Base-by-base conservation (phyloP, 2,888 invertebrate species). In the Spialia ferax region DNA sequence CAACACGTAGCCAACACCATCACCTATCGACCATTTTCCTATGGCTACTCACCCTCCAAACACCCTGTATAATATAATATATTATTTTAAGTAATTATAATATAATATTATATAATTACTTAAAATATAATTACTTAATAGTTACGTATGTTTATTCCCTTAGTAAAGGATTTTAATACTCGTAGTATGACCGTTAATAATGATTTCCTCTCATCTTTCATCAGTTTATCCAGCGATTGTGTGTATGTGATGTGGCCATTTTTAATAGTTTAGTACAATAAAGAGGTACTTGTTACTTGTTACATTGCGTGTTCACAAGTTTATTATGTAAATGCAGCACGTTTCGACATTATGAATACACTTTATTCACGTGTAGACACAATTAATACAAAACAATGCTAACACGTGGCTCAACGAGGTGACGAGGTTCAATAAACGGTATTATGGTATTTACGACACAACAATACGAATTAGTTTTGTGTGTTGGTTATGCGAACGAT, bases 341-440 rank as follows among this genome's bases (percentile, higher is more conserved):
- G 59, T 60, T 60, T 60, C 15, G 4, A 59, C n/a, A 42, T 42
- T 42, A 18, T 45, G 59, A 60, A 42, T 42, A 45, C 59, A 60
- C 45, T 45, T 60, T 42, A 60, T 45, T 45, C 59, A 60, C 59
- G 59, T 60, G 59, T 29, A 23, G 35, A 26, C 11, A 45, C 59
- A 60, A 59, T 60, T 60, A 45, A 45, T 18, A 26, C 45, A 26
- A 18, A 60, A 60, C 59, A 60, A 60, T 60, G 42, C 26, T 2
- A 45, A 45, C 59, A 60, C 59, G 69, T 73, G 52, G 23, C 13
- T 72, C 8, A 22, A 5, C 42, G 23, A 42, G 23, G 15, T 23
- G n/a, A n/a, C n/a, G 38, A n/a, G 11, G 50, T 8, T 45, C 13
- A 15, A 4, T 42, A 26, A 45, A 59, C 1, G 38, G 23, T 26